Base-by-base conservation (phyloP, 2,888 invertebrate genomes). In the Chironomus tentans region DNA sequence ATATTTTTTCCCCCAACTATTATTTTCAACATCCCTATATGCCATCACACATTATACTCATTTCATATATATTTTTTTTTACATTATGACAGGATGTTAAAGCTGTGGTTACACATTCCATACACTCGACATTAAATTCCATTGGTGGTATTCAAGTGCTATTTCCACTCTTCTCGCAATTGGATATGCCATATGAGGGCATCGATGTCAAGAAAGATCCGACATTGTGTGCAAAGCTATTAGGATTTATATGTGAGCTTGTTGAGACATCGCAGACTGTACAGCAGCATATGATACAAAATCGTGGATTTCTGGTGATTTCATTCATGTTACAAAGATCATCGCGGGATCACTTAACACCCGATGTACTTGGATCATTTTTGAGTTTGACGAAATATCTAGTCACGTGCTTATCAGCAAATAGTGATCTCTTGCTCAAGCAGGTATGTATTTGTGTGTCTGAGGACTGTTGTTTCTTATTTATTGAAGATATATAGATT, bases 241-340 rank as follows among this genome's bases (percentile, higher is more conserved):
- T 99, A 83, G 95, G 96, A 78, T 95, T 99, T 86, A 94, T 99
- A 81, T 97, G 97, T 84, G 97, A 98, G 82, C 87, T 99, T 82
- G 94, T 99, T 79, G 97, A 97, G 84, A 95, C 95, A 65, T 98
- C 98, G 79, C 92, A 94, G 82, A 97, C 97, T 56, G 97, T 98
- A 77, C 99, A 99, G 83, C 98, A 99, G 83, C 99, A 99, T 84
- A 96, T 99, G 93, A 94, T 98, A 83, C 98, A 98, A 85, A 97
- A 97, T 84, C 92, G 97, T 80, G 99, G 98, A 77, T 98, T 99
- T 85, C 89, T 99, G 80, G 97, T 99, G 78, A 97, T 99, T 83
- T 96, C 98, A 79, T 97, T 94, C 84, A 94, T 97, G 91, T 88
- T 98, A 80, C 96, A 97, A 84, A 89, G 95, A 80, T 96, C 94